These are phyloP conservation scores for Aeoliscus strigatus DNA, from an alignment of 2,797 vertebrate genomes.

Conservation along the genomic window DNA sequence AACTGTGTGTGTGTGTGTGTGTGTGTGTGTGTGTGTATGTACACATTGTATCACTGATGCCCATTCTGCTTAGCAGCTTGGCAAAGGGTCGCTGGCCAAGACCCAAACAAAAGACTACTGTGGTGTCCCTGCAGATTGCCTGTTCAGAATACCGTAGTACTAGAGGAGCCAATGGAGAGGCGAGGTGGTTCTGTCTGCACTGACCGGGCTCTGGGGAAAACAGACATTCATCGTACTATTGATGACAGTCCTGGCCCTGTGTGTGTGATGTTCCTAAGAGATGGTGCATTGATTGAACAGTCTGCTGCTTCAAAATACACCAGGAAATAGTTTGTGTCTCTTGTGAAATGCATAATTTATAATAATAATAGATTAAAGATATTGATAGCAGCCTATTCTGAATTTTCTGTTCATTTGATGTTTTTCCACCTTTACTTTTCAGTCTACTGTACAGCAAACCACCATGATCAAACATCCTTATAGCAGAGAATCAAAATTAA, in stretches of 20 bases:
- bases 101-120: constrained; percentile 68
- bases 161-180: constrained; percentile 48
- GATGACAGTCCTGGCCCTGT: constrained; percentile 37
- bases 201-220: constrained; percentile 50
- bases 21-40: constrained; percentile 22
- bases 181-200: constrained; percentile 36
- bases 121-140: constrained; percentile 63
- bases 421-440: too few relatives aligned
- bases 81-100: constrained; percentile 58
- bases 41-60: constrained; percentile 50
- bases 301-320: too few relatives aligned
- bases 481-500: too few relatives aligned
- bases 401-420: too few relatives aligned
- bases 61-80: constrained; percentile 57
- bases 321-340: too few relatives aligned
- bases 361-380: too few relatives aligned
- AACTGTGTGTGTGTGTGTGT: constrained; percentile 16
- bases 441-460: too few relatives aligned
- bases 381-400: too few relatives aligned
- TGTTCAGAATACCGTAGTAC: constrained; percentile 62
- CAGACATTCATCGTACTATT: constrained; percentile 52
- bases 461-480: too few relatives aligned
- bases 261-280: constrained; percentile 33
- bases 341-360: too few relatives aligned
- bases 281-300: constrained; percentile 38